Evolutionary conservation across 2,113 vertebrate genomes (phyloP).

Genomic region (Erpornis zantholeuca): DNA sequence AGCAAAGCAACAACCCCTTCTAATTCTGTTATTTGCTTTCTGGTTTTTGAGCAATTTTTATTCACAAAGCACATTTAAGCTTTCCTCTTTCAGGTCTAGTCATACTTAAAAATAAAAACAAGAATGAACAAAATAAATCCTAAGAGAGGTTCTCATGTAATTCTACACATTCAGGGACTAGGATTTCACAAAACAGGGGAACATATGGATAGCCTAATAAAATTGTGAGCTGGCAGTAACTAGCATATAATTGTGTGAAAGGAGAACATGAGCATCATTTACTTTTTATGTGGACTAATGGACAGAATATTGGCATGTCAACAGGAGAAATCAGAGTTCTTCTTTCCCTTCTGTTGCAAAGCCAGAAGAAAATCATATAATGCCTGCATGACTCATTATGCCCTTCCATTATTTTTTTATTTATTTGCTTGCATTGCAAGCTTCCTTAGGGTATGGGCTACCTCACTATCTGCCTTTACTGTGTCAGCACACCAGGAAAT

Average conservation of each 20-base stretch:
- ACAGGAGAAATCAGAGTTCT: not conserved
- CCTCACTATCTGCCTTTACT: not conserved
- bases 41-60: not conserved
- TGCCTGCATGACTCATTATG: not conserved
- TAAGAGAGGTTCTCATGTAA: not conserved
- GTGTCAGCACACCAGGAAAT: not conserved
- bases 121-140: not conserved
- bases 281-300: not conserved
- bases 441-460: not conserved
- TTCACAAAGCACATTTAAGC: not conserved
- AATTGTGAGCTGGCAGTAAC: not conserved
- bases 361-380: not conserved
- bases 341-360: not conserved
- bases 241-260: not conserved
- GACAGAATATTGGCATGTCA: not conserved
- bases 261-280: not conserved
- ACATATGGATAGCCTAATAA: not conserved
- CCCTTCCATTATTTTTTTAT: not conserved
- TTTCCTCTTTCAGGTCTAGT: not conserved
- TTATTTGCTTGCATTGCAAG: not conserved
- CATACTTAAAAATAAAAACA: not conserved
- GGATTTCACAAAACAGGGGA: not conserved
- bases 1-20: not conserved
- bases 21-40: not conserved
- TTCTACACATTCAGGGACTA: not conserved